Evolutionary conservation across 2,888 invertebrate genomes (phyloP).

Genomic region (Protula sp.): DNA sequence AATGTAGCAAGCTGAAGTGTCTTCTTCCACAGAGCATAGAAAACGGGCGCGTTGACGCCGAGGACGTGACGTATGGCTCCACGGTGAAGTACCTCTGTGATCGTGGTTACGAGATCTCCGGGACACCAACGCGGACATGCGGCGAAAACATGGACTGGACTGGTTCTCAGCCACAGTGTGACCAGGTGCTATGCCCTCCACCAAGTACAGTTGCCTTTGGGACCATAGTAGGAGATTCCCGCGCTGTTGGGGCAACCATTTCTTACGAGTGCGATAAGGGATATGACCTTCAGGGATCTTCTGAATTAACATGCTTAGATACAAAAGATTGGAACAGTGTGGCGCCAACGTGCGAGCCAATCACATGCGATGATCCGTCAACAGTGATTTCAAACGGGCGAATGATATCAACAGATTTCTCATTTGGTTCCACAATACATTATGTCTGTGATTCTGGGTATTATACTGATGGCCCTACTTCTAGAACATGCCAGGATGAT

Average conservation of each 20-base stretch:
- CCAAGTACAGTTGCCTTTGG: slow-evolving; percentile 18
- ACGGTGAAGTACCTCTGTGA: slow-evolving; percentile 31
- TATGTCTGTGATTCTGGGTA: slow-evolving; percentile 44
- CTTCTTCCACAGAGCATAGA: slow-evolving; percentile 6
- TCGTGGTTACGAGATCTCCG: slow-evolving; percentile 42
- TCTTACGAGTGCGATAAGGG: slow-evolving; percentile 26
- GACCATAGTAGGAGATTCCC: slow-evolving; percentile 4
- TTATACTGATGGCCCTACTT: slow-evolving; percentile 20
- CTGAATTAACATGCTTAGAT: slow-evolving; percentile 6
- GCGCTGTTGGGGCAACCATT: slow-evolving; percentile 6
- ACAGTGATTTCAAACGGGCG: slow-evolving; percentile 15
- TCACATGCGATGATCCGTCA: slow-evolving; percentile 48
- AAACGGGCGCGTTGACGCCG: slow-evolving; percentile 6
- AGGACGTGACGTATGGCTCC: slow-evolving; percentile 11
- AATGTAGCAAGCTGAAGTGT: slow-evolving; percentile 26
- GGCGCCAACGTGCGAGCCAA: slow-evolving; percentile 22
- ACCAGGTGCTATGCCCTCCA: slow-evolving; percentile 24
- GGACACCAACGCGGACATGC: slow-evolving; percentile 34
- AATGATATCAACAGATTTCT: slow-evolving; percentile 2
- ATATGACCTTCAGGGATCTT: slow-evolving; percentile 21
- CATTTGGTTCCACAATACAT: slow-evolving; percentile 10
- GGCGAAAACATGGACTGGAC: slow-evolving; percentile 39
- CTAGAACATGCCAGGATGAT: slow-evolving; percentile 33
- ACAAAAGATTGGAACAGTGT: slow-evolving; percentile 14
- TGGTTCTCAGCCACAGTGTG: slow-evolving; percentile 34